Evolutionary conservation across 2,113 vertebrate species (phyloP), one percentile per base, ranked within the genome.

Genomic region (Megaleporinus macrocephalus): DNA sequence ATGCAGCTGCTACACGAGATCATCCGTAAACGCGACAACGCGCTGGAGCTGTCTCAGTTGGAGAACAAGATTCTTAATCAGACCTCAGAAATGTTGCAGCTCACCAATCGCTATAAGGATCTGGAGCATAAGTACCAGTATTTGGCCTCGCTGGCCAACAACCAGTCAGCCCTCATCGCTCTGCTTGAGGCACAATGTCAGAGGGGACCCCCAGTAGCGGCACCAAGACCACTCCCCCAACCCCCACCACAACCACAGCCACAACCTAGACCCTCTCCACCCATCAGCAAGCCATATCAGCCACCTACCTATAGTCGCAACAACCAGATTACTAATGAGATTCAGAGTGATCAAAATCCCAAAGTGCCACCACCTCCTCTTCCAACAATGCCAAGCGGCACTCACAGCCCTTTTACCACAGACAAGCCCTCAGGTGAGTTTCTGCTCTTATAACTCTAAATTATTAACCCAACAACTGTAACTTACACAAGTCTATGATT

Each of bases 101-200:
- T 99, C 77, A 95, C 96, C 75, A 97, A 96, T 88, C 97, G 96
- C 85, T 99, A 98, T 92, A 97, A 96, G 90, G 98, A 99, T 89
- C 93, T 99, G 41, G 98, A 99, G 88, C 95, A 99, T 90, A 99
- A 99, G 85, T 99, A 99, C 88, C 96, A 97, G 79, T 97, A 98
- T 87, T 89, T 99, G 89, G 95, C 96, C 71, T 93, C 94, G 1
- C 89, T 99, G 88, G 97, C 97, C 78, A 97, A 95, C 70, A 99
- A 99, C 89, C 98, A 99, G 80, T 97, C 98, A 0, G 74, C 93
- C 79, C 91, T 97, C 36, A 99, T 99, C 13, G 92, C 93, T 1
- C 92, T 97, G 79, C 91, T 99, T 15, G 98, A 99, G 90, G 96
- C 97, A 83, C 95, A 98, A 74, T 99, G 98, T 89, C 97, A 97